Evolutionary conservation across 2,888 invertebrate genomes (phyloP).

Genomic region (Anagyrus pseudococci): DNA sequence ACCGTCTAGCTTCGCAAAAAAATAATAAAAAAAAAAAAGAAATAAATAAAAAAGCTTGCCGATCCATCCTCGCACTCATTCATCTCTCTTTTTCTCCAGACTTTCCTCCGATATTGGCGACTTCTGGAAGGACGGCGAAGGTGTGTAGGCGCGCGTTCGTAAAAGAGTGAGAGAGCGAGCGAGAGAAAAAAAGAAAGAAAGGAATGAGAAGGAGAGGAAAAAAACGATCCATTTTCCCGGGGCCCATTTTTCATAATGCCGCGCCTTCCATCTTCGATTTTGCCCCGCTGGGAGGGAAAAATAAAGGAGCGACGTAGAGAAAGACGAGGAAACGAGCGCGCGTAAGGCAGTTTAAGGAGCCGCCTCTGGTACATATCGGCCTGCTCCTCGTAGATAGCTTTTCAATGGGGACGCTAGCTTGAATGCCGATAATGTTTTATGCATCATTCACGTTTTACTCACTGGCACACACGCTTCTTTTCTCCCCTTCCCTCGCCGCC

Average conservation of each 20-base stretch:
- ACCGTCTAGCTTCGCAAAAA: no score
- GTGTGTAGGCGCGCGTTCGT: background rate
- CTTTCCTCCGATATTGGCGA: slow-evolving; percentile 25
- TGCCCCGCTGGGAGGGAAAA: background rate
- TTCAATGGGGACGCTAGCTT: slow-evolving; percentile 29
- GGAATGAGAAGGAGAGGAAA: slow-evolving; percentile 1
- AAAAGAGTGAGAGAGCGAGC: background rate
- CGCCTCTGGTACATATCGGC: slow-evolving; percentile 11
- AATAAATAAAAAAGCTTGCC: no score
- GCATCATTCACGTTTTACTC: slow-evolving; percentile 31
- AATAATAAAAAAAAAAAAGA: no score
- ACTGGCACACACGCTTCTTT: background rate
- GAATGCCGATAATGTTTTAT: slow-evolving; percentile 40
- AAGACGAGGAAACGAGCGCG: no score
- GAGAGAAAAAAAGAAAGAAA: background rate
- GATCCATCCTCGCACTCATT: slow-evolving; percentile 13
- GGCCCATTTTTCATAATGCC: slow-evolving; percentile 39
- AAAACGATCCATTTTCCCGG: slow-evolving; percentile 34
- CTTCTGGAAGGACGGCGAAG: background rate
- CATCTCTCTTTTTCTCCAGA: slow-evolving; percentile 23
- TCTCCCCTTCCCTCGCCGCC: no score
- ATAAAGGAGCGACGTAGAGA: no score
- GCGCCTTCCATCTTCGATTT: slow-evolving; percentile 27
- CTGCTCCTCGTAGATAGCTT: slow-evolving; percentile 28
- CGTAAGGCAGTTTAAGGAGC: slow-evolving; percentile 19